These are phyloP conservation scores for Poeciliopsis prolifica DNA, from an alignment of 2,113 vertebrate species.

Conservation along the genomic window DNA sequence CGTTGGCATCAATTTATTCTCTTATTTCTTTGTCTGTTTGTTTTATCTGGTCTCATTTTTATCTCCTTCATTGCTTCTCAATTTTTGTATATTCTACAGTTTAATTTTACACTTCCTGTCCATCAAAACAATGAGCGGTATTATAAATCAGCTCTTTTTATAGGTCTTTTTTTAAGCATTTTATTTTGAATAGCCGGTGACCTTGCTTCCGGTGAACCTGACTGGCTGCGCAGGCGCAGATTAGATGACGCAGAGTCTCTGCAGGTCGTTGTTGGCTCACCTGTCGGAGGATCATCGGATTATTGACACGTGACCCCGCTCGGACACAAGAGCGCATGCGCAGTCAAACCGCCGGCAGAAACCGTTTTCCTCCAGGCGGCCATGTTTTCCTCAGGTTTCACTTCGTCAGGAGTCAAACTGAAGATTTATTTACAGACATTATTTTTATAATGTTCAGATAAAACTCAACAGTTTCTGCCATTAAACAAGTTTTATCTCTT, in stretches of 20 bases:
- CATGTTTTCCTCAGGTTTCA: not conserved
- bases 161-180: rapidly evolving
- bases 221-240: not conserved
- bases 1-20: too few relatives aligned
- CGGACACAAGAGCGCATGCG: slow-evolving; percentile 18
- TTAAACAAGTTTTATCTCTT: too few relatives aligned
- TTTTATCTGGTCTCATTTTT: not conserved
- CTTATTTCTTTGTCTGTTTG: too few relatives aligned
- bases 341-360: not conserved
- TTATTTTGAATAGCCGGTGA: slow-evolving; percentile 25
- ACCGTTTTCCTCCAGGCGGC: not conserved
- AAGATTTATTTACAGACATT: not conserved
- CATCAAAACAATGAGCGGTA: not conserved
- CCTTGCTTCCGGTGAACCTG: not conserved
- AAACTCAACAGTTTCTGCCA: too few relatives aligned
- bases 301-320: slow-evolving; percentile 14
- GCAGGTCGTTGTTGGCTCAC: not conserved
- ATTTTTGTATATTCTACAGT: not conserved
- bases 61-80: not conserved
- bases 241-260: slow-evolving; percentile 50
- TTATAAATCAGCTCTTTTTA: too few relatives aligned
- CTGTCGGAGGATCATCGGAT: slow-evolving; percentile 42
- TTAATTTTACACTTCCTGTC: not conserved
- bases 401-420: not conserved
- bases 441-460: too few relatives aligned